Conservation (phyloP, 2,113 vertebrate species). For the Amazona vittata region DNA sequence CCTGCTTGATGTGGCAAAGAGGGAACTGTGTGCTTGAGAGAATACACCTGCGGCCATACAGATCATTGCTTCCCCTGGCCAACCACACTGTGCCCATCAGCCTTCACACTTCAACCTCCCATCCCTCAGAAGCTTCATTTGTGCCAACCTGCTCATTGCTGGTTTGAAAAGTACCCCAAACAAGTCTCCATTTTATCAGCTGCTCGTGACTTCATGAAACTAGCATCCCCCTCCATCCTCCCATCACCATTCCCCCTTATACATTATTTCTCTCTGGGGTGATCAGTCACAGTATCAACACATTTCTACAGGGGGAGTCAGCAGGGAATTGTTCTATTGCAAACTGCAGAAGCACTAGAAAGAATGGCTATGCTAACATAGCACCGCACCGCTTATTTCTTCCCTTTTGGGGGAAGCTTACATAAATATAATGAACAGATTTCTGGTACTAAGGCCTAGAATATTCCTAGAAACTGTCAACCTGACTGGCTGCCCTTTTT, state of each 20-base stretch:
- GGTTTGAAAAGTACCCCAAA: neutral
- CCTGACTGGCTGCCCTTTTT: neutral
- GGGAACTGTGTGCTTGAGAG: neutral
- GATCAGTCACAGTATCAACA: neutral
- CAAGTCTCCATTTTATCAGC: neutral
- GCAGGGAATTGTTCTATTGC: neutral
- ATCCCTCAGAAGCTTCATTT: neutral
- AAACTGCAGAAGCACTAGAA: neutral
- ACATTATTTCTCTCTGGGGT: accelerated
- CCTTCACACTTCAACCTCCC: neutral
- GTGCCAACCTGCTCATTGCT: neutral
- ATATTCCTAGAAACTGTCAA: neutral
- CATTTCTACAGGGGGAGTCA: neutral
- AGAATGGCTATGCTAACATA: neutral
- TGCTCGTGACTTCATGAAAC: neutral
- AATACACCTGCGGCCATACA: neutral
- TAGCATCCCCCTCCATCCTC: neutral
- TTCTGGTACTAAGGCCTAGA: neutral
- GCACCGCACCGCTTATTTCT: neutral
- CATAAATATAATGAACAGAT: neutral
- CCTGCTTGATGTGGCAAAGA: neutral
- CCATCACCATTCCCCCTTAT: neutral
- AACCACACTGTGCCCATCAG: neutral
- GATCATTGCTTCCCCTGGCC: neutral
- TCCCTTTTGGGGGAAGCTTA: neutral